These are phyloP conservation scores for Dendrocincla tyrannina DNA, from an alignment of 2,797 vertebrate species.

Conservation along the genomic window DNA sequence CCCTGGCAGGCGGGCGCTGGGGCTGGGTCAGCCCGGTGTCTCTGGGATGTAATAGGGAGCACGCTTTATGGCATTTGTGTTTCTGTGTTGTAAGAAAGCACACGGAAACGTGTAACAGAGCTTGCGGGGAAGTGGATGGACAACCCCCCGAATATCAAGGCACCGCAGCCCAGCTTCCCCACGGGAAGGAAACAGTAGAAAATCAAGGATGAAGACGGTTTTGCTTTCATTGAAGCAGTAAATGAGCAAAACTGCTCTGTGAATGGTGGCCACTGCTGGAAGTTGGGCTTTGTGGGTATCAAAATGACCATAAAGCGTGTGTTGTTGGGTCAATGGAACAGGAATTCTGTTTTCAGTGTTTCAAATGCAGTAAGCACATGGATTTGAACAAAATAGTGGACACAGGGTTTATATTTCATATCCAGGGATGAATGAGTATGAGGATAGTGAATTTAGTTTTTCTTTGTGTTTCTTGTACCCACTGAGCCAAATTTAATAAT, in stretches of 20 bases:
- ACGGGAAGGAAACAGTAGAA: conserved; percentile 8
- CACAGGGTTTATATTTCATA: background rate
- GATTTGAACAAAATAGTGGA: background rate
- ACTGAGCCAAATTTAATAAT: background rate
- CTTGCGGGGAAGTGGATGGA: background rate
- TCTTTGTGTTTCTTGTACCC: background rate
- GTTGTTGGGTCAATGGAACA: background rate
- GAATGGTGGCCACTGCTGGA: background rate
- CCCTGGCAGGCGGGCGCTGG: too few relatives aligned
- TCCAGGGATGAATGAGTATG: background rate
- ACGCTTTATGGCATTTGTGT: background rate
- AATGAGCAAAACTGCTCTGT: conserved; percentile 40
- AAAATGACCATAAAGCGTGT: conserved; percentile 21
- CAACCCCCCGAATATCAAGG: background rate
- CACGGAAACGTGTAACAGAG: background rate
- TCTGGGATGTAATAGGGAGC: background rate
- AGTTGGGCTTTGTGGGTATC: conserved; percentile 44
- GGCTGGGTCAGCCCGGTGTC: background rate
- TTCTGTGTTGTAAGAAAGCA: background rate
- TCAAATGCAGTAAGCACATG: background rate
- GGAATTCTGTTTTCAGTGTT: conserved; percentile 27
- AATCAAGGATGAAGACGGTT: conserved; percentile 11
- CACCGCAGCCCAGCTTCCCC: background rate
- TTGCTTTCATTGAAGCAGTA: conserved; percentile 20
- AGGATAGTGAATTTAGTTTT: background rate